Percentiles rank a stretch among this genome's conserved stretches.
Evolutionary conservation across 2,888 invertebrate species (phyloP).

Genomic region (Patella pellucida): DNA sequence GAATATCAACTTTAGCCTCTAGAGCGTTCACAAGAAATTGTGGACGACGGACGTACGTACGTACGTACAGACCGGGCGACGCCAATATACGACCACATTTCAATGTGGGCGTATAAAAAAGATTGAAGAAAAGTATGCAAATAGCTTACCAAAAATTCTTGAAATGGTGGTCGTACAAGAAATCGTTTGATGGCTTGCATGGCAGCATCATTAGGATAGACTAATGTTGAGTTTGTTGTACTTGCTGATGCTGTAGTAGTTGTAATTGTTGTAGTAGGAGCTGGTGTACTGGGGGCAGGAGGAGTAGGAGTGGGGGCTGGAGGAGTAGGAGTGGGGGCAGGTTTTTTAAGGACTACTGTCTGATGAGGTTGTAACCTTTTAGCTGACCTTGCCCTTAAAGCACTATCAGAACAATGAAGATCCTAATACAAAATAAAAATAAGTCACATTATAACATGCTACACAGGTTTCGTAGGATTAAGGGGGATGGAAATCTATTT

Average conservation of each 20-base stretch:
- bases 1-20: too few species aligned
- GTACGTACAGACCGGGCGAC: too few species aligned
- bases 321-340: slow-evolving; percentile 34
- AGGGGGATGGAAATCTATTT: too few species aligned
- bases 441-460: too few species aligned
- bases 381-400: slow-evolving; percentile 78
- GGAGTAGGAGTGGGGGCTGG: slow-evolving; percentile 34
- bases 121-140: too few species aligned
- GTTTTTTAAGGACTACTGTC: slow-evolving; percentile 66
- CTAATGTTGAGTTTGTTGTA: slow-evolving; percentile 77
- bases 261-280: slow-evolving; percentile 34
- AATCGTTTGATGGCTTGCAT: slow-evolving; percentile 96
- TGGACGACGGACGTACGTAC: too few species aligned
- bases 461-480: too few species aligned
- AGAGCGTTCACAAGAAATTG: too few species aligned
- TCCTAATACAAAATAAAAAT: slow-evolving; percentile 73
- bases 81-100: too few species aligned
- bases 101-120: too few species aligned
- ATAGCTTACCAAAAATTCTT: slow-evolving; percentile 65
- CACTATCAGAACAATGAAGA: slow-evolving; percentile 90
- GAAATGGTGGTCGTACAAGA: slow-evolving; percentile 76
- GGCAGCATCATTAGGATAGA: slow-evolving; percentile 95
- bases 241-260: slow-evolving; percentile 28
- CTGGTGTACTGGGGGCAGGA: slow-evolving; percentile 69
- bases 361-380: slow-evolving; percentile 74